Evolutionary conservation across 1,140 invertebrate genomes (phyloP).

Genomic region (Tribolium madens): DNA sequence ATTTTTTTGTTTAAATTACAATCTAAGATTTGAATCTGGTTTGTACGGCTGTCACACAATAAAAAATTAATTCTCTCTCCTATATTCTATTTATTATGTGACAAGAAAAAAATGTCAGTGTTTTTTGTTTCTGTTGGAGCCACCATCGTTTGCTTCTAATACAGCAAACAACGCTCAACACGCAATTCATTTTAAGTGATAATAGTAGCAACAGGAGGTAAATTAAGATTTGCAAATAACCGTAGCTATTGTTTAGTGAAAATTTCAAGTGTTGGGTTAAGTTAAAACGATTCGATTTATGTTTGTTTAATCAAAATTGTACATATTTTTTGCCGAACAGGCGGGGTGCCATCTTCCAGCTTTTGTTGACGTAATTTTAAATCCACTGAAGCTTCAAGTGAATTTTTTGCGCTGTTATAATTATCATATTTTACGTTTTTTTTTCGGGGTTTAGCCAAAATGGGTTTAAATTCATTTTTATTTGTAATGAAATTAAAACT

Average conservation of each 20-base stretch:
- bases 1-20: neutral
- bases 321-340: neutral
- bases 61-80: neutral
- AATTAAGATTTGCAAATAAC: slow-evolving; percentile 15
- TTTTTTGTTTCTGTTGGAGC: neutral
- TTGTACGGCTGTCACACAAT: neutral
- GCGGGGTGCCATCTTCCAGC: neutral
- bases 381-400: neutral
- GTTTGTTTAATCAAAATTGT: neutral
- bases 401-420: neutral
- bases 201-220: slow-evolving; percentile 6
- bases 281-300: neutral
- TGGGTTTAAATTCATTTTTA: neutral
- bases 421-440: neutral
- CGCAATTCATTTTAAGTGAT: neutral
- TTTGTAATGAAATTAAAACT: neutral
- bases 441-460: neutral
- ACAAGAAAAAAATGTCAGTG: neutral
- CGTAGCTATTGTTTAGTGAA: neutral
- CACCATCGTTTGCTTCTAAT: neutral
- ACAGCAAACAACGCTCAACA: neutral
- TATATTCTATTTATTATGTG: neutral
- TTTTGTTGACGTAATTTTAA: neutral
- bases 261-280: neutral
- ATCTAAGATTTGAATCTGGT: neutral